phyloP scores from a whole-genome alignment of 2,113 vertebrate species.

The Phylloscopus whistleri region DNA sequence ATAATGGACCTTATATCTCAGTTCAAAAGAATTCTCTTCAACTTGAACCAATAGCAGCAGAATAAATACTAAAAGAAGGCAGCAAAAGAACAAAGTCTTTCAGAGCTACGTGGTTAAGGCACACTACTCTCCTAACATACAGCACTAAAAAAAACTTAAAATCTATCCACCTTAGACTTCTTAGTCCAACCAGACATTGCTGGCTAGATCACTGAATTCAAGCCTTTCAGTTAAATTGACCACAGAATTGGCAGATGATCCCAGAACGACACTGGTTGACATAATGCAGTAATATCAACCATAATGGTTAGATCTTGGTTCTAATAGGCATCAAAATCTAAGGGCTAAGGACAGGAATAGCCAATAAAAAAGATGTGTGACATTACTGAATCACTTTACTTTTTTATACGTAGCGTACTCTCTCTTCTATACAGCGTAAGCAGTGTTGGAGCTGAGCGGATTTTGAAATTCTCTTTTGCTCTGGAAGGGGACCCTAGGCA shows the following conservation, averaged over 20 bases:
- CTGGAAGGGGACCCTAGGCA: neutral
- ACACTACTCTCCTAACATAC: neutral
- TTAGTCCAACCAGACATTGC: neutral
- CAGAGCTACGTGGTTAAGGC: neutral
- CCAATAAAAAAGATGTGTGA: neutral
- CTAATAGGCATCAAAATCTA: neutral
- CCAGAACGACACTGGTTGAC: neutral
- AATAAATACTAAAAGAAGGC: neutral
- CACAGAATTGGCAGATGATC: neutral
- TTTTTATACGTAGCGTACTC: neutral
- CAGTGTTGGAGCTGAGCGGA: neutral
- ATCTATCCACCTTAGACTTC: neutral
- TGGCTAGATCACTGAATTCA: neutral
- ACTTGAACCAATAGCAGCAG: neutral
- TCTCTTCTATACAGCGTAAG: neutral
- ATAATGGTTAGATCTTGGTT: neutral
- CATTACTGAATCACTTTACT: neutral
- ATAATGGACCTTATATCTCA: neutral
- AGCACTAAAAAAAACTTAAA: neutral
- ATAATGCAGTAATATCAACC: neutral
- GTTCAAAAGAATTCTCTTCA: neutral
- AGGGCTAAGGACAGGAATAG: neutral
- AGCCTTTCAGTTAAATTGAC: neutral
- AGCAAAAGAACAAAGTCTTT: neutral
- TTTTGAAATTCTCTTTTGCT: neutral